phyloP scores from a whole-genome alignment of 2,797 vertebrate genomes.

The Phoebastria nigripes region DNA sequence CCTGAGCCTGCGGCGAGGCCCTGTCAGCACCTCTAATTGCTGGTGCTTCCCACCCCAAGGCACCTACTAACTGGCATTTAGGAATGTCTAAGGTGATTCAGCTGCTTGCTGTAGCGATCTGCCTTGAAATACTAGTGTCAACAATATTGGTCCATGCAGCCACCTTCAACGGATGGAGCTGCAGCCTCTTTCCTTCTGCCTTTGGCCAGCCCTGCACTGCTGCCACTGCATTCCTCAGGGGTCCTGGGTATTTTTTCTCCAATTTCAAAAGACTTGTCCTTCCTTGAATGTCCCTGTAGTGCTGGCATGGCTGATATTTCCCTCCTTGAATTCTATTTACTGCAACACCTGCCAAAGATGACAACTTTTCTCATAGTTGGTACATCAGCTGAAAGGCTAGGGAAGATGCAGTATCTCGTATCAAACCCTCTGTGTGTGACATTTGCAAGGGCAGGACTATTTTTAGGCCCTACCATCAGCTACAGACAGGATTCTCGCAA shows the following conservation, averaged over 20 bases:
- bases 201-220: background rate
- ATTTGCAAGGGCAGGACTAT: conserved; percentile 18
- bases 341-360: background rate
- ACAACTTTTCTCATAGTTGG: background rate
- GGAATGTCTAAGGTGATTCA: background rate
- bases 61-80: background rate
- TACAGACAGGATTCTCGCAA: background rate
- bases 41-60: background rate
- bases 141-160: rapidly evolving
- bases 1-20: background rate
- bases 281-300: background rate
- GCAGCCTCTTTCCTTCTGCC: background rate
- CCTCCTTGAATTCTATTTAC: background rate
- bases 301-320: background rate
- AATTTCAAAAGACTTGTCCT: background rate
- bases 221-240: background rate
- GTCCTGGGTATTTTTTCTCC: background rate
- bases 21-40: background rate
- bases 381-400: background rate
- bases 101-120: background rate
- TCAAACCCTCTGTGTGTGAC: background rate
- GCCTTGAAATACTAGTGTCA: background rate
- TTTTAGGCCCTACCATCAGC: background rate
- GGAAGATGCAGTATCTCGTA: background rate
- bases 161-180: background rate